Evolutionary conservation across 2,888 invertebrate genomes (phyloP), one percentile per base, ranked within the genome.

Genomic region (Loripinus fragilis): DNA sequence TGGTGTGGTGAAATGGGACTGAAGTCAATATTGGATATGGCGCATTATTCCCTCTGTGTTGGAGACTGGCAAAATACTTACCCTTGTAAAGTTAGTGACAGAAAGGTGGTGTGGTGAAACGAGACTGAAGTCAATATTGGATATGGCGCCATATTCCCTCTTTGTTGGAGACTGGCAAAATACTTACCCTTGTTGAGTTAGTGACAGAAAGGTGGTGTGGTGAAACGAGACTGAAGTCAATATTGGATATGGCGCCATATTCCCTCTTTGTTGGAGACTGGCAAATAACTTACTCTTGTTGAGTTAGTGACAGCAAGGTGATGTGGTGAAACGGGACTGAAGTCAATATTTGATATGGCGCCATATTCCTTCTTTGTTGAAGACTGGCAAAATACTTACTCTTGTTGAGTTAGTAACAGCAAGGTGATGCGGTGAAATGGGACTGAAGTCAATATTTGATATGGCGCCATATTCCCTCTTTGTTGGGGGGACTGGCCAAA

Each of bases 391-490:
- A n/a, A n/a, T n/a, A 76, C 92, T 93, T 86, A 98, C 97, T 92
- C 97, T 95, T 0, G 97, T 97, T 0, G 98, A 98, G 92, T 97
- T 97, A 73, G 99, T 98, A 25, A 98, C 97, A 8, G 98, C 98
- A 94, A 98, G 97, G 92, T 97, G 96, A 94, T 97, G 95, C 0
- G 98, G 98, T 90, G 97, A 96, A 15, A 96, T 95, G 0, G 97
- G 97, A 80, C 97, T 97, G 92, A 99, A 97, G 92, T 98, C 97
- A 60, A 99, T 95, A 91, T 97, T 96, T 91, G 98, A 97, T 73
- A 99, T 97, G 0, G 97, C 96, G 30, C 98, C 98, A 94, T 97
- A 97, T 94, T 99, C 98, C 93, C 98, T 98, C 0, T 97, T 95
- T 50, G 97, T 95, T 1, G 97, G 96, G 35, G 98, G 97, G 76